Conservation (phyloP, 2,797 vertebrate species). For the Mormyrops attenuatus region DNA sequence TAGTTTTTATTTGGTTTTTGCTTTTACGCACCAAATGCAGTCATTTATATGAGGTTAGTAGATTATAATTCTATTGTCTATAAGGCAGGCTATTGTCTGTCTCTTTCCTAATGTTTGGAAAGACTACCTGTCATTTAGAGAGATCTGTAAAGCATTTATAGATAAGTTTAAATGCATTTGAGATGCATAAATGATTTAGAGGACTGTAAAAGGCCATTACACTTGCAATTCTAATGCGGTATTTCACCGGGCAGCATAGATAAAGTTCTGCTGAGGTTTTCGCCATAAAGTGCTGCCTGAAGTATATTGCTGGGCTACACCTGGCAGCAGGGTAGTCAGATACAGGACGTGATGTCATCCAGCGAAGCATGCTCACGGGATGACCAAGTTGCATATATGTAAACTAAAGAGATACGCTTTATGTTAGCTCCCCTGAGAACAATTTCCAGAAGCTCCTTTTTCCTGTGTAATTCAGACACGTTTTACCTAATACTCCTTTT, state of each 20-base stretch:
- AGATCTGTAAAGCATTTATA: slow-evolving; percentile 1
- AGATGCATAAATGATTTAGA: neutral
- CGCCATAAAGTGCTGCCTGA: neutral
- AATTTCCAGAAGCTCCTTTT: neutral
- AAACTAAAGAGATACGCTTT: neutral
- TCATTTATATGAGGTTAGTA: neutral
- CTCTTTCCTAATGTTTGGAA: neutral
- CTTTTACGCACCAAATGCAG: neutral
- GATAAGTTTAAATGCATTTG: neutral
- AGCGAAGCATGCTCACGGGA: neutral
- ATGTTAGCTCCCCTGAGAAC: neutral
- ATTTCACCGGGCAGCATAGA: neutral
- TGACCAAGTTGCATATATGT: neutral
- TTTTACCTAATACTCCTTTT: neutral
- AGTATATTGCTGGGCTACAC: neutral
- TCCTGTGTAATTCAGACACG: neutral
- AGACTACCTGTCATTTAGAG: neutral
- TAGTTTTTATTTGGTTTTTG: neutral
- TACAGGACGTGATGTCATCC: neutral
- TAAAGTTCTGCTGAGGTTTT: neutral
- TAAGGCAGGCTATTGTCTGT: neutral
- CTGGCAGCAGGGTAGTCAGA: neutral
- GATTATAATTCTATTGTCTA: slow-evolving; percentile 13
- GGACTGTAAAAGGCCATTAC: neutral
- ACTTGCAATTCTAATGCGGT: neutral